Percentiles rank a stretch among this genome's conserved stretches.
phyloP scores from a whole-genome alignment of 2,113 vertebrate genomes.

The Dendrocopos noguchii region DNA sequence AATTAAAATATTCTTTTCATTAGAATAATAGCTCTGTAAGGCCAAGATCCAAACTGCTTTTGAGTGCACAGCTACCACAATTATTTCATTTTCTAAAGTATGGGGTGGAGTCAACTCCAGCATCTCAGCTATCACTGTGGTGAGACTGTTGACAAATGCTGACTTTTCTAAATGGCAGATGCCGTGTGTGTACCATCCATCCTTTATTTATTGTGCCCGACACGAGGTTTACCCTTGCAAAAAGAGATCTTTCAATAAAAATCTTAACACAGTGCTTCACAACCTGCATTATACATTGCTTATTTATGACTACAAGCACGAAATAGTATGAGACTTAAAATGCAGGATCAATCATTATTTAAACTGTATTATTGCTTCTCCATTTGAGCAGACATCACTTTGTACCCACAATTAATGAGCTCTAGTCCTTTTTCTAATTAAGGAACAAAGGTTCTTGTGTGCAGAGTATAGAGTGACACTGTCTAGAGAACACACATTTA shows the following conservation, averaged over 20 bases:
- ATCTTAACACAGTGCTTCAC: neutral
- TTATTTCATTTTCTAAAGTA: conserved; percentile 32
- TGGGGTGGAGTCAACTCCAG: neutral
- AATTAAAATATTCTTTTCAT: conserved; percentile 41
- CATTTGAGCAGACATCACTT: conserved; percentile 66
- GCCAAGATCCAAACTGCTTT: conserved; percentile 28
- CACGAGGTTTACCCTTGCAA: conserved; percentile 42
- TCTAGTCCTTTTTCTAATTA: conserved; percentile 76
- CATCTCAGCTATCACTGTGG: neutral
- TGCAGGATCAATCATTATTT: conserved; percentile 51
- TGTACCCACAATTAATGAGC: conserved; percentile 76
- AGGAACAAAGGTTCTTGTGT: conserved; percentile 76
- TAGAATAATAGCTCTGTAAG: neutral
- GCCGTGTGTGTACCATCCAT: neutral
- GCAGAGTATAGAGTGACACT: conserved; percentile 64
- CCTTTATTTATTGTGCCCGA: conserved; percentile 37
- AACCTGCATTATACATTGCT: conserved; percentile 5
- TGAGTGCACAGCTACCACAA: neutral
- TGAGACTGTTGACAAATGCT: neutral
- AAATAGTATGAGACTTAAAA: neutral
- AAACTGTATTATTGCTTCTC: conserved; percentile 44
- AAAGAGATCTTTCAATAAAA: conserved; percentile 39
- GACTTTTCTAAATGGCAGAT: neutral
- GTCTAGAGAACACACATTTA: conserved; percentile 69
- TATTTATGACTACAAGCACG: conserved; percentile 6